Base-by-base conservation (phyloP, 2,888 invertebrate genomes). In the Trimorus sp. region DNA sequence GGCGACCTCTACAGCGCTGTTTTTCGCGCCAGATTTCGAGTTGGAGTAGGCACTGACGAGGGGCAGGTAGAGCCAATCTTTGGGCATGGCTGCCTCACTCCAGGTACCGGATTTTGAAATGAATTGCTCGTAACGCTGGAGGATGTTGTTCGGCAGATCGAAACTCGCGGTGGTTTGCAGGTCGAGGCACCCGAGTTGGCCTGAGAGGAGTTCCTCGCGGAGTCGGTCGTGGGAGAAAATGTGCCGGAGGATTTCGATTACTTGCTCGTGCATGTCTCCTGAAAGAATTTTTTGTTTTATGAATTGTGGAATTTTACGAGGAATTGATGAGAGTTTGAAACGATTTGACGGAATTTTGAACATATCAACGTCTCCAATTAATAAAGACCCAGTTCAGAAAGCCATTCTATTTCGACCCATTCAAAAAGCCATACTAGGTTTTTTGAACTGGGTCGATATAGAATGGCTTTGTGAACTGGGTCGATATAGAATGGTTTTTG, bases 51-150 rank as follows among this genome's bases (percentile, higher is more conserved):
- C 88, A 73, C 93, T 91, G 6, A 95, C 91, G 73, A 96, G 93
- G 38, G 96, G 95, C 86, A 95, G 92, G 91, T 95, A 97, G 11
- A 96, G 94, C 97, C 97, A 97, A 88, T 97, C 97, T 63, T 94
- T 93, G 0, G 97, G 96, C 84, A 97, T 92, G 12, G 96, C 94
- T 11, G 95, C 94, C 62, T 94, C 94, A 83, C 93, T 92, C 93
- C 94, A 94, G 15, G 74, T 85, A 4, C 87, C 88, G 2, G 81
- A 86, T 14, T 59, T 51, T 0, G 81, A 80, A 0, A 91, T 79
- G 42, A 88, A 91, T 48, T 81, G 85, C 12, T 87, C 86, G 58
- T 89, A 92, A 1, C 87, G 76, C 7, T 82, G 71, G 51, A 81
- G 84, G 11, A 89, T 77, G 53, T 90, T 82, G 3, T 74, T 70